Conservation (phyloP, 2,797 vertebrate genomes). For the Bufotes viridis region DNA sequence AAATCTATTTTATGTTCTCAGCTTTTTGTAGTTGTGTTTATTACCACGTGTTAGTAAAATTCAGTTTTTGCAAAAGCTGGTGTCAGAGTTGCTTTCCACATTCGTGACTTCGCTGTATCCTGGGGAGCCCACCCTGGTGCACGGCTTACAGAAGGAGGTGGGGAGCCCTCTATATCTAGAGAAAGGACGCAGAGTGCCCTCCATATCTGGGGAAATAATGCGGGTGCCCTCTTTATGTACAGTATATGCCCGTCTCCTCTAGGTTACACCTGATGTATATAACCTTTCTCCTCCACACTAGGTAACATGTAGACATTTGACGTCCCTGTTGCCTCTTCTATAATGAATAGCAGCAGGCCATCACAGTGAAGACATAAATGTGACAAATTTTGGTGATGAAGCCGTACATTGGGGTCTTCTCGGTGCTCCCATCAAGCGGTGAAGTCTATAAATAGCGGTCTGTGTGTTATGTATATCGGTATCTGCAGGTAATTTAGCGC, state of each 20-base stretch:
- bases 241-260: neutral
- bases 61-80: too few relatives aligned
- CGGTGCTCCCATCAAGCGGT: neutral
- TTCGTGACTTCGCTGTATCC: too few relatives aligned
- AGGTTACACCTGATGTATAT: neutral
- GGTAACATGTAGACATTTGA: neutral
- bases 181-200: too few relatives aligned
- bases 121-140: too few relatives aligned
- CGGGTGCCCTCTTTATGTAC: too few relatives aligned
- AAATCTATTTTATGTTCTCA: too few relatives aligned
- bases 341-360: neutral
- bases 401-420: neutral
- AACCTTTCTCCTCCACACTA: neutral
- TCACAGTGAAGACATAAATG: neutral
- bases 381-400: neutral
- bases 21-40: too few relatives aligned
- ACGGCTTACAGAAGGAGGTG: too few relatives aligned
- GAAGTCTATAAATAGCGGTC: neutral
- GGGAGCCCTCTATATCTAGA: neutral
- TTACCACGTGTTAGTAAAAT: too few relatives aligned
- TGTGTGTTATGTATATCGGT: neutral
- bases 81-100: too few relatives aligned
- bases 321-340: neutral
- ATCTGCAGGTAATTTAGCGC: neutral
- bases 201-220: too few relatives aligned